Percentiles rank a stretch among this genome's conserved stretches.
These are phyloP conservation scores for Dione juno DNA, from an alignment of 2,888 invertebrate species.

Conservation along the genomic window DNA sequence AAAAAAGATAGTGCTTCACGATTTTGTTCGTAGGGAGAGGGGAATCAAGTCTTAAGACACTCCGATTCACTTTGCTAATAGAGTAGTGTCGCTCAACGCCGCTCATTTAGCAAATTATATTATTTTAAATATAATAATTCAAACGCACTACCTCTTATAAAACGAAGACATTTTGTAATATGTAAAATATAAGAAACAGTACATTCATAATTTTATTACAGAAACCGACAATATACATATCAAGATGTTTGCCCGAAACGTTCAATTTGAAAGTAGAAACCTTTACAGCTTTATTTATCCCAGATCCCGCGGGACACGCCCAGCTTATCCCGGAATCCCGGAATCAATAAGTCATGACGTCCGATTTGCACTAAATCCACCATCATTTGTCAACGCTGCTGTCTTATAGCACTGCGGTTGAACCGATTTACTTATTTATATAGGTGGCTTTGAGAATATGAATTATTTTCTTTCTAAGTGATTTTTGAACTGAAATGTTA, in stretches of 20 bases:
- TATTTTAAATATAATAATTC: too few relatives aligned
- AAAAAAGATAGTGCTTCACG: too few relatives aligned
- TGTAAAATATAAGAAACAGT: too few relatives aligned
- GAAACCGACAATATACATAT: background rate
- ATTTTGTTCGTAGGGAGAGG: too few relatives aligned
- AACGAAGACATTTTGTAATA: too few relatives aligned
- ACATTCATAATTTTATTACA: too few relatives aligned
- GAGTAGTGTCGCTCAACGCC: too few relatives aligned
- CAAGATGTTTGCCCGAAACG: background rate
- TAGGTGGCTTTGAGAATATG: background rate
- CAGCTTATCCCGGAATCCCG: constrained; percentile 44
- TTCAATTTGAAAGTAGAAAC: constrained; percentile 7
- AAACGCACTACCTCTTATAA: too few relatives aligned
- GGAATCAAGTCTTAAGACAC: too few relatives aligned
- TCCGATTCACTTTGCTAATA: too few relatives aligned
- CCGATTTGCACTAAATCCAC: constrained; percentile 48
- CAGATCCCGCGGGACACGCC: constrained; percentile 30
- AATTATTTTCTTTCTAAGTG: background rate
- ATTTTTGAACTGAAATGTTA: background rate
- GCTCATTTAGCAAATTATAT: too few relatives aligned
- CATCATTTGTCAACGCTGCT: constrained; percentile 48
- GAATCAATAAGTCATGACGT: constrained; percentile 52
- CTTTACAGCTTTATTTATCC: constrained; percentile 4
- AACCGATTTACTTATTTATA: background rate
- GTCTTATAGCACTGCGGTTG: background rate